phyloP scores from a whole-genome alignment of 1,140 invertebrate species.

The Trypoxylus dichotomus region DNA sequence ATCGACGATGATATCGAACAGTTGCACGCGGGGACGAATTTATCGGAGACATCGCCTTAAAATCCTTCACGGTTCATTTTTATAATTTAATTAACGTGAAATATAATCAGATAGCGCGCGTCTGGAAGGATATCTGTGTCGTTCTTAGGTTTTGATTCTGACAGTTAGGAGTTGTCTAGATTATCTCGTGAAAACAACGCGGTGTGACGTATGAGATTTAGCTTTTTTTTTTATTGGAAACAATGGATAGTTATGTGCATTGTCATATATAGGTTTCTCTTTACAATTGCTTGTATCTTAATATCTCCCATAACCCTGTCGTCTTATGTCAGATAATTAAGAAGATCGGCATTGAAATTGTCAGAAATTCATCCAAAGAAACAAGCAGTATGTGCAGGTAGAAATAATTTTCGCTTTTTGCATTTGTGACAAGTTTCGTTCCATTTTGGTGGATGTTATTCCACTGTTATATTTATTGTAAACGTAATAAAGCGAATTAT shows the following conservation, averaged over 20 bases:
- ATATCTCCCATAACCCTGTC: neutral
- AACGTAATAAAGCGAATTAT: too few relatives aligned
- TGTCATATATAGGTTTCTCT: neutral
- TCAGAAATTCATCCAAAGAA: too few relatives aligned
- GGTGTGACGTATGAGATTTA: slow-evolving; percentile 2
- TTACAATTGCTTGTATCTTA: neutral
- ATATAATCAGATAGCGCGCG: slow-evolving; percentile 3
- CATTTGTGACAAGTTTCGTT: too few relatives aligned
- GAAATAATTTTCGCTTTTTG: too few relatives aligned
- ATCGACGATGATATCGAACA: neutral
- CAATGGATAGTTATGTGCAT: neutral
- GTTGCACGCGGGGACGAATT: neutral
- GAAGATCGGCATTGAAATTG: neutral
- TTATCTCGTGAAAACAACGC: neutral
- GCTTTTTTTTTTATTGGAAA: neutral
- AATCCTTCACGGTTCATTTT: slow-evolving; percentile 10
- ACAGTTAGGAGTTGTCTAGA: slow-evolving; percentile 6
- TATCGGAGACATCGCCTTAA: neutral
- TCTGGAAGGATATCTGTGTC: neutral
- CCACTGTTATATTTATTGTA: too few relatives aligned
- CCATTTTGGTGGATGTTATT: too few relatives aligned
- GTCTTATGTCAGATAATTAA: neutral
- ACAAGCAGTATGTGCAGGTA: too few relatives aligned
- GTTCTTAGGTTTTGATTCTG: slow-evolving; percentile 1
- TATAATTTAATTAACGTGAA: slow-evolving; percentile 23